Percentiles rank a stretch among this genome's conserved stretches.
These are phyloP conservation scores for Cetonia aurata DNA, from an alignment of 2,888 invertebrate species.

Conservation along the genomic window DNA sequence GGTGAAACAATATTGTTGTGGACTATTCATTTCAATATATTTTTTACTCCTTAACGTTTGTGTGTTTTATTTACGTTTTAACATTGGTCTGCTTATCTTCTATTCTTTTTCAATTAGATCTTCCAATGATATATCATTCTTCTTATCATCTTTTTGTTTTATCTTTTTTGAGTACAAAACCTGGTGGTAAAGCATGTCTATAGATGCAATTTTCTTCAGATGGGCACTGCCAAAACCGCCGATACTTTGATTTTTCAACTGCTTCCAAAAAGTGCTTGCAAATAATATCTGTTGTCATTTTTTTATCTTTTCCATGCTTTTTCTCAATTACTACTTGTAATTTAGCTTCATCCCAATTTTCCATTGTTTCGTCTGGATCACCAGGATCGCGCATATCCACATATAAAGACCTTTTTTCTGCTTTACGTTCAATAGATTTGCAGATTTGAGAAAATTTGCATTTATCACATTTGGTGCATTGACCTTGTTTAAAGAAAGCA, in stretches of 20 bases:
- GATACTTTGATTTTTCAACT: conserved; percentile 97
- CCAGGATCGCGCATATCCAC: conserved; percentile 89
- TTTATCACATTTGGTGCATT: conserved; percentile 95
- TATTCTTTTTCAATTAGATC: conserved; percentile 95
- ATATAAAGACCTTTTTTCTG: conserved; percentile 96
- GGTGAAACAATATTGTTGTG: too few species aligned
- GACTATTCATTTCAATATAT: too few species aligned
- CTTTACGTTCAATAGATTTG: conserved; percentile 92
- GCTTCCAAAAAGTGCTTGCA: conserved; percentile 98
- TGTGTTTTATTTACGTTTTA: too few species aligned
- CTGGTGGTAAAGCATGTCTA: conserved; percentile 91
- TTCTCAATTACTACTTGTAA: conserved; percentile 95
- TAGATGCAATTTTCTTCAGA: conserved; percentile 93
- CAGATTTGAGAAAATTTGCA: conserved; percentile 99
- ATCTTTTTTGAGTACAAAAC: conserved; percentile 95
- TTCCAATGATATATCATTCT: conserved; percentile 91
- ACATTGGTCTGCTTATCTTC: conserved; percentile 91
- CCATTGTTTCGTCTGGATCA: conserved; percentile 86
- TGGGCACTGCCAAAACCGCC: conserved; percentile 99
- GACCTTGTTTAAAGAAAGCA: conserved; percentile 98
- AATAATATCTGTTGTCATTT: conserved; percentile 92
- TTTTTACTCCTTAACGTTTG: too few species aligned
- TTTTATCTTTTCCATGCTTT: conserved; percentile 88
- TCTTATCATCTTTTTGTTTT: conserved; percentile 89
- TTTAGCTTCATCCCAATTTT: conserved; percentile 98